These are phyloP conservation scores for Eilema griseolum DNA, from an alignment of 2,888 invertebrate genomes.

Conservation along the genomic window DNA sequence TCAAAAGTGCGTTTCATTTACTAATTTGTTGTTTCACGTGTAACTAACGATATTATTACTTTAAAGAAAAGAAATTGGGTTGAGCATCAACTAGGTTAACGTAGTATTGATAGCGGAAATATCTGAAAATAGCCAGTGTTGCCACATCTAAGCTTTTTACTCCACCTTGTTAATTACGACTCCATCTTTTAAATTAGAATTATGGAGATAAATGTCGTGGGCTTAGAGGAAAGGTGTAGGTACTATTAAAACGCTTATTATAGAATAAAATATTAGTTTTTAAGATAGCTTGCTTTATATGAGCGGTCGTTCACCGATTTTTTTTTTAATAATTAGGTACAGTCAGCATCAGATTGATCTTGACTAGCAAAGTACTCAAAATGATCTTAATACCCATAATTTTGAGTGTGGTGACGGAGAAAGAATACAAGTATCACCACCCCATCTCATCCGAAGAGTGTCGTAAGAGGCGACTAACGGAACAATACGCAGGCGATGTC, in stretches of 20 bases:
- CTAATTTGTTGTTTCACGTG: slow-evolving; percentile 25
- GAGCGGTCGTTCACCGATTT: not conserved
- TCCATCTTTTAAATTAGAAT: slow-evolving; percentile 23
- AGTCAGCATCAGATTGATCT: too few species aligned
- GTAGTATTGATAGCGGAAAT: slow-evolving; percentile 42
- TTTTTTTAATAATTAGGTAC: not conserved
- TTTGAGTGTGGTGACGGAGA: too few species aligned
- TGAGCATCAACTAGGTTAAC: slow-evolving; percentile 48
- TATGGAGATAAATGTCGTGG: slow-evolving; percentile 10
- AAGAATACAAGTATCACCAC: too few species aligned
- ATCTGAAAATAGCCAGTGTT: slow-evolving; percentile 39
- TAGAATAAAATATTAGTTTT: slow-evolving; percentile 10
- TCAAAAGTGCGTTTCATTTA: not conserved
- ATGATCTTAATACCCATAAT: too few species aligned
- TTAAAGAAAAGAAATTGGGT: slow-evolving; percentile 34
- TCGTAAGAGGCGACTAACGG: too few species aligned
- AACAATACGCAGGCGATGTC: too few species aligned
- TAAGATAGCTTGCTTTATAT: not conserved
- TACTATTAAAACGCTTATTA: slow-evolving; percentile 9
- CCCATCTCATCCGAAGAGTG: too few species aligned
- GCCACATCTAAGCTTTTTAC: slow-evolving; percentile 34
- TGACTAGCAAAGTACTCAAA: too few species aligned
- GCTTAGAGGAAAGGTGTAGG: slow-evolving; percentile 1
- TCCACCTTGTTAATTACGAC: slow-evolving; percentile 37
- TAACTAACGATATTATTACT: slow-evolving; percentile 19